Percentiles rank a stretch among this genome's conserved stretches.
phyloP scores from a whole-genome alignment of 2,113 vertebrate genomes.

The Axis porcinus region DNA sequence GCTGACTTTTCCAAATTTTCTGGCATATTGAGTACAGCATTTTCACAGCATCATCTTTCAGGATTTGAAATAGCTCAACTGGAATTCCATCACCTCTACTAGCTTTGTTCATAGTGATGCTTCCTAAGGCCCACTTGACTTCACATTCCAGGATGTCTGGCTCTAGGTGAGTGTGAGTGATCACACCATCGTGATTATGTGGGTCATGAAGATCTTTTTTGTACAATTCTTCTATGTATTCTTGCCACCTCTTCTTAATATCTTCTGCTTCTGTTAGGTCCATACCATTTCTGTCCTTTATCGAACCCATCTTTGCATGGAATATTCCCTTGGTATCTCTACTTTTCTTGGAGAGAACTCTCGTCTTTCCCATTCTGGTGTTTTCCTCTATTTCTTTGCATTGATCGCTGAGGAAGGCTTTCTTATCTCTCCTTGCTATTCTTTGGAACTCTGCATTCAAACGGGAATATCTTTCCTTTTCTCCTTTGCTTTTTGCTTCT shows the following conservation, averaged over 20 bases:
- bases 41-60: neutral
- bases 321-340: too few species aligned
- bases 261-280: too few species aligned
- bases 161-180: neutral
- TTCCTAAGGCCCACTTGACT: neutral
- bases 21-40: too few species aligned
- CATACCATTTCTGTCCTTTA: too few species aligned
- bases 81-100: neutral
- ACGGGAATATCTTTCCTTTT: neutral
- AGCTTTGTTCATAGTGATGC: neutral
- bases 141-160: neutral
- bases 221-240: too few species aligned
- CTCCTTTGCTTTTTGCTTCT: neutral
- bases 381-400: too few species aligned
- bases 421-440: neutral
- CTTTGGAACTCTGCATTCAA: neutral
- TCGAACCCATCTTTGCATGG: too few species aligned
- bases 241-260: too few species aligned
- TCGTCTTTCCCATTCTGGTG: too few species aligned
- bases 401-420: neutral
- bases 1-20: too few species aligned
- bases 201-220: too few species aligned
- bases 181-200: neutral
- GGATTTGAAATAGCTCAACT: neutral
- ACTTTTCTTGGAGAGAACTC: too few species aligned